Percentiles rank a stretch among this genome's conserved stretches.
phyloP scores from a whole-genome alignment of 2,888 invertebrate species.

The Hydroisotoma schaefferi region DNA sequence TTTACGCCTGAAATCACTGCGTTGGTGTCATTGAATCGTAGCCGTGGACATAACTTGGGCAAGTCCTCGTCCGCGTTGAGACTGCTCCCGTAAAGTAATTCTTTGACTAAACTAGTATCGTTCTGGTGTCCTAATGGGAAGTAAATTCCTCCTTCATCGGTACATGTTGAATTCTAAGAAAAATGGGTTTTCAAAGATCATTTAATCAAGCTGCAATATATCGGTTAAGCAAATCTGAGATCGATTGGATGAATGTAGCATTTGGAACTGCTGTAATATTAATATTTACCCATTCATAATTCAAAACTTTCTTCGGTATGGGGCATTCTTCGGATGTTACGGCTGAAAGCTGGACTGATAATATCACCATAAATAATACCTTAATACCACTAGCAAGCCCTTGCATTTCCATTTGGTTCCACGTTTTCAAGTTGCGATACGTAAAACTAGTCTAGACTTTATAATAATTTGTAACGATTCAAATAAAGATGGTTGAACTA shows the following conservation, averaged over 20 bases:
- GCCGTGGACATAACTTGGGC: conserved; percentile 27
- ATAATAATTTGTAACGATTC: too few species aligned
- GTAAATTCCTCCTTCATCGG: conserved; percentile 19
- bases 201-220: background rate
- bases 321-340: conserved; percentile 17
- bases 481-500: too few species aligned
- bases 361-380: too few species aligned
- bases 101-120: conserved; percentile 30
- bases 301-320: conserved; percentile 28
- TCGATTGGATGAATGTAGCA: too few species aligned
- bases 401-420: too few species aligned
- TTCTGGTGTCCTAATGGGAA: conserved; percentile 30
- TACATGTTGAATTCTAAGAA: conserved; percentile 20
- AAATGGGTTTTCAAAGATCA: conserved; percentile 7
- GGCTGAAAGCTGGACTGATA: background rate
- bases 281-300: conserved; percentile 32
- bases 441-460: too few species aligned
- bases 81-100: conserved; percentile 29
- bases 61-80: conserved; percentile 36
- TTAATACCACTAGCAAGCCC: too few species aligned
- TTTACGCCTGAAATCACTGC: conserved; percentile 14
- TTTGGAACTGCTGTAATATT: too few species aligned
- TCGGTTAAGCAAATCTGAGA: too few species aligned
- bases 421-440: too few species aligned
- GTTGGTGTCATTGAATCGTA: conserved; percentile 16